Conservation (phyloP, 2,888 invertebrate species). For the Parthenolecanium corni region DNA sequence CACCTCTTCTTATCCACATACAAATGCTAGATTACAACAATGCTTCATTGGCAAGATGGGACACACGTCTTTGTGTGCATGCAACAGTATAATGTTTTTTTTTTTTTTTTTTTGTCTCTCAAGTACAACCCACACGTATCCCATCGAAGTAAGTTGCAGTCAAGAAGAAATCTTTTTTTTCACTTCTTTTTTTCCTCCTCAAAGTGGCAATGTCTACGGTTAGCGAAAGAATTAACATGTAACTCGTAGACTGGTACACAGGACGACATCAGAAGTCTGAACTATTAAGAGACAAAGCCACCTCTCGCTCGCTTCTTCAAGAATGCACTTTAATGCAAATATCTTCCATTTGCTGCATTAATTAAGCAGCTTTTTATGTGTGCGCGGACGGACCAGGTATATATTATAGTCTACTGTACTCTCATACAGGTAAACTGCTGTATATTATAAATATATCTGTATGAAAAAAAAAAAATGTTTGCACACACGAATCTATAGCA, state of each 20-base stretch:
- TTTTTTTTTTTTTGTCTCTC: conserved; percentile 8
- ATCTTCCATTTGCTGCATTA: conserved; percentile 24
- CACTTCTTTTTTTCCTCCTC: neutral
- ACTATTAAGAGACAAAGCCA: conserved; percentile 28
- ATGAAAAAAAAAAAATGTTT: too few species aligned
- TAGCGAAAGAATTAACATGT: conserved; percentile 27
- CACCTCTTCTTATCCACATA: conserved; percentile 1
- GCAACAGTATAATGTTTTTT: too few species aligned
- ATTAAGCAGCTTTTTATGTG: conserved; percentile 12
- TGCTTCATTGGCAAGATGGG: conserved; percentile 20
- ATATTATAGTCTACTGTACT: too few species aligned
- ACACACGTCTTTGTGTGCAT: neutral
- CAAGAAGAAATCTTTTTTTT: neutral
- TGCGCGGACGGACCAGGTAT: neutral
- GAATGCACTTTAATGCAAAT: conserved; percentile 29
- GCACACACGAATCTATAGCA: conserved; percentile 4
- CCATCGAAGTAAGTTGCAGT: conserved; percentile 14
- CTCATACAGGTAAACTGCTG: too few species aligned
- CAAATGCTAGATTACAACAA: conserved; percentile 24
- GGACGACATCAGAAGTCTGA: conserved; percentile 28
- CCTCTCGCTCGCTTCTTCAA: conserved; percentile 27
- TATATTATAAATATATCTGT: too few species aligned
- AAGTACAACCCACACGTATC: conserved; percentile 22
- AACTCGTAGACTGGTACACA: conserved; percentile 24
- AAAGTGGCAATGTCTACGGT: conserved; percentile 22